Percentiles rank a stretch among this genome's conserved stretches.
These are phyloP conservation scores for Tetramorium alpestre DNA, from an alignment of 1,140 invertebrate genomes.

Conservation along the genomic window DNA sequence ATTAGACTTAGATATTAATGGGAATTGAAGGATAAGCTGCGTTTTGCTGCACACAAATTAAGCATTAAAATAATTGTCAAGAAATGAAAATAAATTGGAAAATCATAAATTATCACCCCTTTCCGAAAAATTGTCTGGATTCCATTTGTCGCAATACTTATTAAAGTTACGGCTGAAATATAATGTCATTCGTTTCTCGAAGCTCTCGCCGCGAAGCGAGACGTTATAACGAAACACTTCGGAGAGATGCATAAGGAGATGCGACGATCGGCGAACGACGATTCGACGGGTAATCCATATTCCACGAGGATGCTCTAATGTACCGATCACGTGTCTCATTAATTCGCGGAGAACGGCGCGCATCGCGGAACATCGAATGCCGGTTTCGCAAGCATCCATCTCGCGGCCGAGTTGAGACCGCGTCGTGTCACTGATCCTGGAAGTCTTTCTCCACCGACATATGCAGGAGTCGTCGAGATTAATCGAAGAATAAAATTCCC, in stretches of 20 bases:
- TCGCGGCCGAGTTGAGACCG: background rate
- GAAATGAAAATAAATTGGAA: no score
- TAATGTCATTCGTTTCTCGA: background rate
- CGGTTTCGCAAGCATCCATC: slow-evolving; percentile 51
- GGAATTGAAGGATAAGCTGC: background rate
- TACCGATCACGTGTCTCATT: slow-evolving; percentile 58
- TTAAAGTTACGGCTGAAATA: background rate
- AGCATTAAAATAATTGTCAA: background rate
- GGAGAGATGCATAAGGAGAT: background rate
- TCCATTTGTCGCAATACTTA: background rate
- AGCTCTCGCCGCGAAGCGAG: background rate
- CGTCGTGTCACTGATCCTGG: slow-evolving; percentile 14
- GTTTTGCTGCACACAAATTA: no score
- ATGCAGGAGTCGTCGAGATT: background rate
- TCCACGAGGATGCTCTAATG: slow-evolving; percentile 20
- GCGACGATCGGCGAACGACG: background rate
- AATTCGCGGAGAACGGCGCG: slow-evolving; percentile 38
- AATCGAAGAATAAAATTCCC: background rate
- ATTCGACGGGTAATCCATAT: slow-evolving; percentile 51
- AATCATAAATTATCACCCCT: background rate
- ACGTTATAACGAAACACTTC: slow-evolving; percentile 32
- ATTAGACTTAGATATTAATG: background rate
- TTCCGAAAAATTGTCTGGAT: background rate
- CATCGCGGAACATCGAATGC: background rate
- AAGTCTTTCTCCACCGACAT: background rate